A percentile compares a stretch with the other conserved stretches of the same genome.
Evolutionary conservation across 2,888 invertebrate species (phyloP).

Genomic region (Pelosia muscerda): DNA sequence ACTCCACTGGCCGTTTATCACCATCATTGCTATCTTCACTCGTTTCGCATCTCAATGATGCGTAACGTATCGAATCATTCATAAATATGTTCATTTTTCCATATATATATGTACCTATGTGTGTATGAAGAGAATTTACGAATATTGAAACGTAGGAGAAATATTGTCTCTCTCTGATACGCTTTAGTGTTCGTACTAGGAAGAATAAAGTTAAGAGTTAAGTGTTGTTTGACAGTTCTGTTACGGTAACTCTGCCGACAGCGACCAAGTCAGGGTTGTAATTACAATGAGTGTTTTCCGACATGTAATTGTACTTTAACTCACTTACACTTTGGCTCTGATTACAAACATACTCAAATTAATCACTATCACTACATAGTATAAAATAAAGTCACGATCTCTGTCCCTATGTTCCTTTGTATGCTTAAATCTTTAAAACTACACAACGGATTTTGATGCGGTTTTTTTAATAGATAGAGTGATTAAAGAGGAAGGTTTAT

Average conservation of each 20-base stretch:
- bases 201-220: constrained; percentile 1
- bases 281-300: background rate
- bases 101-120: background rate
- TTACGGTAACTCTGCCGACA: background rate
- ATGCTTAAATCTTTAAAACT: no score
- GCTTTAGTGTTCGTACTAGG: no score
- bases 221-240: background rate
- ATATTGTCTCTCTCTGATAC: no score
- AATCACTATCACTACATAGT: no score
- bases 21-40: no score
- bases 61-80: background rate
- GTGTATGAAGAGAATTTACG: background rate
- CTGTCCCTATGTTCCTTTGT: no score
- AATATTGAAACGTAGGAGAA: background rate
- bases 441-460: no score
- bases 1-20: no score
- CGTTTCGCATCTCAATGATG: background rate
- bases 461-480: no score
- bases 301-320: background rate
- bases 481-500: no score
- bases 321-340: background rate
- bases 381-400: no score
- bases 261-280: background rate
- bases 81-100: background rate
- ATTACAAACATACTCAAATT: background rate